Evolutionary conservation across 2,888 invertebrate genomes (phyloP), one percentile per base, ranked within the genome.

Genomic region (Aphrophora alni): DNA sequence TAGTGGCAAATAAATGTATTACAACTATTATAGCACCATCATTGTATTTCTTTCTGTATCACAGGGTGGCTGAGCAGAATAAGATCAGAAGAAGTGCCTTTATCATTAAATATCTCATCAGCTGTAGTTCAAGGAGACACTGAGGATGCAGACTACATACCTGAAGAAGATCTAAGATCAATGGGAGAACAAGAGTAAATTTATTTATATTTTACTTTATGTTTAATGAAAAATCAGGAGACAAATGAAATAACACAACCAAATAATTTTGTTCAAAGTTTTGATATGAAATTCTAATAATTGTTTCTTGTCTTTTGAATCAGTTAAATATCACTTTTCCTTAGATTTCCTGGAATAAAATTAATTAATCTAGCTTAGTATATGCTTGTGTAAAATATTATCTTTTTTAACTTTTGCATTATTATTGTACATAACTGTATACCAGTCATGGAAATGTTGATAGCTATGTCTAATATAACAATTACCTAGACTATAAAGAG

Each of bases 151-250:
- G 89, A 89, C 82, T 88, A 88, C 81, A 86, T 88, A 80, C 84
- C 89, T 12, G 90, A 90, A 82, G 90, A 90, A 83, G 90, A 90
- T 82, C 85, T 90, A 74, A 88, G 89, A 2, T 86, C 87, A 68
- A 86, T 87, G n/a, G 87, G 88, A 10, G 89, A 89, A 80, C 85
- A 87, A 3, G 89, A 89, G 87, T 87, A 82, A 84, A 84, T 84
- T 69, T 33, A 44, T 80, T 79, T 78, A 73, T 59, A 21, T 26
- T n/a, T n/a, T n/a, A n/a, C n/a, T n/a, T n/a, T n/a, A n/a, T n/a
- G 8, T n/a, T 44, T 33, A 14, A 75, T 44, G 8, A 75, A 24
- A 38, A 75, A 24, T 44, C n/a, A 26, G 12, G 12, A 74, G 12
- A 25, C 17, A 25, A 25, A 28, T 74, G 10, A 21, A 74, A 27